phyloP scores from a whole-genome alignment of 64 coral and sea anemone genomes.

The Catalaphyllia jardinei region DNA sequence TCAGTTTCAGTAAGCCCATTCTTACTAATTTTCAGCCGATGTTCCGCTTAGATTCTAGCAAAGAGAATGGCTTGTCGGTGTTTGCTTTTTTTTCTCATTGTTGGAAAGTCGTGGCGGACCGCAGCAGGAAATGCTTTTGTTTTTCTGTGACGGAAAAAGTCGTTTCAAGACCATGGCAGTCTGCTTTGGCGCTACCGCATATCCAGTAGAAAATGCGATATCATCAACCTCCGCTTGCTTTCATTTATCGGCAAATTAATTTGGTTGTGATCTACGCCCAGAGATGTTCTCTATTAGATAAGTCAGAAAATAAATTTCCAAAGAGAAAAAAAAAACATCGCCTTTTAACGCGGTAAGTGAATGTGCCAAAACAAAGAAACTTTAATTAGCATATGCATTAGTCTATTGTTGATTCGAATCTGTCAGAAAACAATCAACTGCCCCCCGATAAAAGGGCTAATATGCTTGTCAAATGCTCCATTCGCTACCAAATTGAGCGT shows the following conservation, averaged over 20 bases:
- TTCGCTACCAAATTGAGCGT: constrained; percentile 13
- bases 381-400: constrained; percentile 42
- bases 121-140: too few species aligned
- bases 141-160: too few species aligned
- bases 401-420: constrained; percentile 39
- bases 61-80: neutral
- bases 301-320: neutral
- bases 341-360: constrained; percentile 19
- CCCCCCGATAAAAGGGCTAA: constrained; percentile 45
- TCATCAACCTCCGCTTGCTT: neutral
- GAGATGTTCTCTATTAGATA: neutral
- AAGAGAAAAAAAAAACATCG: constrained; percentile 7
- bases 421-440: constrained; percentile 23
- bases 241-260: neutral
- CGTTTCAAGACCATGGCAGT: too few species aligned
- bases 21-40: too few species aligned
- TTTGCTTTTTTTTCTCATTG: neutral
- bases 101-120: too few species aligned
- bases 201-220: too few species aligned
- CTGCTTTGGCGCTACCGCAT: too few species aligned
- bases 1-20: too few species aligned
- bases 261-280: constrained; percentile 1
- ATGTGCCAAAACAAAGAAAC: constrained; percentile 10
- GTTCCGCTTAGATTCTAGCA: neutral
- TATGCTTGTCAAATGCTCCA: constrained; percentile 29